Evolutionary conservation across 1,140 invertebrate species (phyloP), one percentile per base, ranked within the genome.

Genomic region (Caenorhabditis tropicalis): DNA sequence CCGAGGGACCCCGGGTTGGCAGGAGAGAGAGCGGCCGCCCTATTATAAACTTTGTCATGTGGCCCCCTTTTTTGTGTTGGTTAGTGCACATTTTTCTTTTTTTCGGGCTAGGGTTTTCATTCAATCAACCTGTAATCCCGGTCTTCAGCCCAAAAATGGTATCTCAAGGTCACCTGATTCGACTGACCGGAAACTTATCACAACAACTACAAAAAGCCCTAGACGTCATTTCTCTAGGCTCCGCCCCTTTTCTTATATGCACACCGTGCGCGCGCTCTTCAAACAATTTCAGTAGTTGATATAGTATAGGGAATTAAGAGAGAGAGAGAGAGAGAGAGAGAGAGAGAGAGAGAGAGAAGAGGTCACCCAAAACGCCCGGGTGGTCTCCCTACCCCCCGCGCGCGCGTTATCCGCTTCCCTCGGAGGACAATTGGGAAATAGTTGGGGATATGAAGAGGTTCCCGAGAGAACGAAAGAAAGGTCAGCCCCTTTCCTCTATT

Each of bases 11-110:
- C n/a, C n/a, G n/a, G n/a, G n/a, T n/a, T 27, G 21, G 1, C 53
- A 58, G 36, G 0, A n/a, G 36, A 4, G 27, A 43, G 29, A 46
- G 29, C 10, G 19, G 29, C 31, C 58, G 21, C 31, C 10, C 65
- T 74, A 74, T 74, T 74, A 74, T 74, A 74, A 74, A 74, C 65
- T 74, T 74, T 74, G 65, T 74, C 65, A 74, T 74, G 65, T 74
- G 65, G 36, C 60, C 60, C 24, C n/a, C 31, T 60, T n/a, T 12
- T 21, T 65, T 36, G 58, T 33, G 29, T 33, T 15, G 0, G 33
- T 31, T 46, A 43, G 24, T 21, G 21, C 15, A 1, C 2, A 21
- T 10, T 15, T 15, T 24, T 12, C 36, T 36, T 33, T 65, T 65
- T 65, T 19, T 36, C 10, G 0, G 12, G 58, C 16, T 21, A 21